Conservation (phyloP, 2,113 vertebrate species). For the Vimba vimba region DNA sequence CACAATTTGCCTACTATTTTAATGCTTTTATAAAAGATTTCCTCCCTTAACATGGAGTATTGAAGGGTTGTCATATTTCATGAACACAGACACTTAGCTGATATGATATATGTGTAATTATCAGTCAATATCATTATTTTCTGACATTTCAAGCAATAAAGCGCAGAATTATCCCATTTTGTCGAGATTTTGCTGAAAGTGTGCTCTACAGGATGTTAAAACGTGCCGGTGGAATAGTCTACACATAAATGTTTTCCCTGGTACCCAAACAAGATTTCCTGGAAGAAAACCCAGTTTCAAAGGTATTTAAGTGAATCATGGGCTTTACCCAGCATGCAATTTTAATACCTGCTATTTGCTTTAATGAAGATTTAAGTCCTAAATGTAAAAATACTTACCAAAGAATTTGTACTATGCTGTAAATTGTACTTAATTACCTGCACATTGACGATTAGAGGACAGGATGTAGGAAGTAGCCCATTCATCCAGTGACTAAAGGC, state of each 20-base stretch:
- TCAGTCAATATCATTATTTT: background rate
- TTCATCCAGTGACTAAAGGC: constrained; percentile 15
- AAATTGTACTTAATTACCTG: constrained; percentile 40
- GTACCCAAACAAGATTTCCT: constrained; percentile 50
- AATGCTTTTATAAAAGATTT: background rate
- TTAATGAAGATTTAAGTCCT: constrained; percentile 41
- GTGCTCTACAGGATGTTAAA: constrained; percentile 65
- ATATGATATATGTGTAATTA: background rate
- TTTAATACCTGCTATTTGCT: constrained; percentile 39
- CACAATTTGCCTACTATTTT: background rate
- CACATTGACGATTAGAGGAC: constrained; percentile 28
- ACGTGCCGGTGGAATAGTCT: constrained; percentile 56
- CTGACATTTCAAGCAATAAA: background rate
- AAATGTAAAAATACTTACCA: constrained; percentile 35
- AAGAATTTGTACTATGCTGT: constrained; percentile 21
- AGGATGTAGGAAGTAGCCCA: constrained; percentile 17
- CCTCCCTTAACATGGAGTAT: background rate
- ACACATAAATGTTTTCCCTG: constrained; percentile 68
- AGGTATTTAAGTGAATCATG: constrained; percentile 26
- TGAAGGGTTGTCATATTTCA: background rate
- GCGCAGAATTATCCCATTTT: background rate
- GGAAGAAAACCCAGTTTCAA: constrained; percentile 52
- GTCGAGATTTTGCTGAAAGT: constrained; percentile 58
- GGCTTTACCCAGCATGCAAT: constrained; percentile 3
- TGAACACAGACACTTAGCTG: background rate